These are phyloP conservation scores for Desmodus rotundus DNA, from an alignment of 2,113 vertebrate species.

Conservation along the genomic window DNA sequence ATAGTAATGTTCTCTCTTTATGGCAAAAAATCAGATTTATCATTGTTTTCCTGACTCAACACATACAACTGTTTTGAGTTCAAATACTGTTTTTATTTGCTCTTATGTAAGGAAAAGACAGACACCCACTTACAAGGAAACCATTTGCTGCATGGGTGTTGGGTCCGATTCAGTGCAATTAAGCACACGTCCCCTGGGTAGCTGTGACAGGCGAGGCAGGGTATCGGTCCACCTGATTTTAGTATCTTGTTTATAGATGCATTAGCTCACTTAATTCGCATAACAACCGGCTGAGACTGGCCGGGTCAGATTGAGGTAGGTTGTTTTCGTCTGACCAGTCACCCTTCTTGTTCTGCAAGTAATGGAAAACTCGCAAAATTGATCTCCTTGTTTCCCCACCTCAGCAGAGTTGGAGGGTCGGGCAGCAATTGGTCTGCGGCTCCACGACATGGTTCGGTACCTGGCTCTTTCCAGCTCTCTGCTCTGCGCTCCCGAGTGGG, in stretches of 20 bases:
- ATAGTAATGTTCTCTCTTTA: neutral
- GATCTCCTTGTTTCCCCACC: neutral
- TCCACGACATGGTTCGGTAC: neutral
- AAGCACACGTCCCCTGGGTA: neutral
- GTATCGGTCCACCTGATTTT: neutral
- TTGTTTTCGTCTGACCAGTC: neutral
- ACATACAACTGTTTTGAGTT: neutral
- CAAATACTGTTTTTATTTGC: neutral
- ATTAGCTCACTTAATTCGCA: neutral
- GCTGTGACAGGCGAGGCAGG: neutral
- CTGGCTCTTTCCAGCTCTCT: too few species aligned
- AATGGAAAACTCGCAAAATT: neutral
- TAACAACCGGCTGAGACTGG: neutral
- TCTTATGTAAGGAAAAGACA: neutral
- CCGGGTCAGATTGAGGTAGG: neutral
- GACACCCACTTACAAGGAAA: neutral
- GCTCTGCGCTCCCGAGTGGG: neutral
- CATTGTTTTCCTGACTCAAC: neutral
- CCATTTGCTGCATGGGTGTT: neutral
- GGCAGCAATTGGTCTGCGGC: neutral
- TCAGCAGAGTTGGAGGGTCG: neutral
- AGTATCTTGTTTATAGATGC: neutral
- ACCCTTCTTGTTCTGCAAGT: neutral
- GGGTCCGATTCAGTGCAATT: neutral
- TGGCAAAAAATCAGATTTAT: neutral